Percentiles rank a stretch among this genome's conserved stretches.
Conservation (phyloP, 2,113 vertebrate genomes). For the Diphyllodes magnificus region DNA sequence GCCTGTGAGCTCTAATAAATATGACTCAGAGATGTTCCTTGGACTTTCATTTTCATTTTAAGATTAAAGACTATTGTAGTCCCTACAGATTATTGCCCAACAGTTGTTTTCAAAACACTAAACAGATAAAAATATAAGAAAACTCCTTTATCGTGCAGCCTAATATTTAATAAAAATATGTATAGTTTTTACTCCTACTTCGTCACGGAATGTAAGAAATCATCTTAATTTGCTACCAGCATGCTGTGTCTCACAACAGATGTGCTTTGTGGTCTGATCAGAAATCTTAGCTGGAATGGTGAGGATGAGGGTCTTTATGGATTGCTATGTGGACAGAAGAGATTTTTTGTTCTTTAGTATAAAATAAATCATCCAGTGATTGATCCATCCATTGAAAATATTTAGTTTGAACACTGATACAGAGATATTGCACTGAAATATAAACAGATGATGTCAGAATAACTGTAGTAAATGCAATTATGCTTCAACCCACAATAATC, state of each 20-base stretch:
- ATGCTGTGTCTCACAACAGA: not conserved
- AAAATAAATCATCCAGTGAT: not conserved
- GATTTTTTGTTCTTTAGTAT: not conserved
- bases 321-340: not conserved
- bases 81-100: not conserved
- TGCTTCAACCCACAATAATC: conserved; percentile 17
- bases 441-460: not conserved
- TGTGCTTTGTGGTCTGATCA: not conserved
- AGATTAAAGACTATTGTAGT: not conserved
- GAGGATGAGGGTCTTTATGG: not conserved
- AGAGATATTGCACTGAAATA: not conserved
- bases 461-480: conserved; percentile 19
- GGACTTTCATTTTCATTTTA: not conserved
- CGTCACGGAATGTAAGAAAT: not conserved
- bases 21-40: not conserved
- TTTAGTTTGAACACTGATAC: not conserved
- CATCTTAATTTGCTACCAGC: not conserved
- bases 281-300: not conserved
- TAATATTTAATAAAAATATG: not conserved
- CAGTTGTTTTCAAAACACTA: not conserved
- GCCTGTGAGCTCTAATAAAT: not conserved
- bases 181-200: not conserved
- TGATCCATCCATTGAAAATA: not conserved
- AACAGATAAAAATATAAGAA: not conserved
- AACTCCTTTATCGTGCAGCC: not conserved